Conservation (phyloP, 2,888 invertebrate species). For the Oxystoma pomonae region DNA sequence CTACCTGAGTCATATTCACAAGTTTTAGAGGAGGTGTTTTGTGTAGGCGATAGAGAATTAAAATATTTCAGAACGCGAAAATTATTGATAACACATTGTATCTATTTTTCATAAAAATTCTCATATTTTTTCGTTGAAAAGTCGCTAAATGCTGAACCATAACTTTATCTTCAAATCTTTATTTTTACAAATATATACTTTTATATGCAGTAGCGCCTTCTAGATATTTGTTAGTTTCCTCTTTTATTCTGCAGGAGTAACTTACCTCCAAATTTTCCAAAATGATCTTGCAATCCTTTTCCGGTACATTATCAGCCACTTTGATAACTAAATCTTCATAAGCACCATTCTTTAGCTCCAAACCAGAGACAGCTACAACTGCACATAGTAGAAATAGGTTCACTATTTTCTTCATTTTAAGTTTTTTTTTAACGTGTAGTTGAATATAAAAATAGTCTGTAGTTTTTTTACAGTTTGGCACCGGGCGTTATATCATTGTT, state of each 20-base stretch:
- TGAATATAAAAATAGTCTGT: neutral
- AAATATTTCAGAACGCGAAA: too few relatives aligned
- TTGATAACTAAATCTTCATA: conserved; percentile 50
- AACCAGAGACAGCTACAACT: conserved; percentile 15
- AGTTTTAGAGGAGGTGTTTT: too few relatives aligned
- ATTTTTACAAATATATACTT: neutral
- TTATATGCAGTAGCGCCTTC: too few relatives aligned
- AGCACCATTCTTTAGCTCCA: conserved; percentile 46
- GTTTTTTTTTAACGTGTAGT: neutral
- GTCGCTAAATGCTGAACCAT: too few relatives aligned
- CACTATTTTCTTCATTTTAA: neutral
- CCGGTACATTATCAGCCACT: conserved; percentile 47
- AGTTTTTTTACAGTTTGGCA: neutral
- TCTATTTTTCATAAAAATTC: too few relatives aligned
- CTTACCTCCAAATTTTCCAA: conserved; percentile 51
- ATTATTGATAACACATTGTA: too few relatives aligned
- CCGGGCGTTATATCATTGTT: neutral
- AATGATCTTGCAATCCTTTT: conserved; percentile 46
- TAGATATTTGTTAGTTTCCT: too few relatives aligned
- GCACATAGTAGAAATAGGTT: neutral
- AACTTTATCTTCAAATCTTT: neutral
- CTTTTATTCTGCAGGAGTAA: too few relatives aligned
- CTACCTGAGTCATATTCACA: too few relatives aligned
- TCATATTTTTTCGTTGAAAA: too few relatives aligned
- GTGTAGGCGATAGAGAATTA: too few relatives aligned